Conservation (phyloP, 2,797 vertebrate genomes). For the Diplodus puntazzo region DNA sequence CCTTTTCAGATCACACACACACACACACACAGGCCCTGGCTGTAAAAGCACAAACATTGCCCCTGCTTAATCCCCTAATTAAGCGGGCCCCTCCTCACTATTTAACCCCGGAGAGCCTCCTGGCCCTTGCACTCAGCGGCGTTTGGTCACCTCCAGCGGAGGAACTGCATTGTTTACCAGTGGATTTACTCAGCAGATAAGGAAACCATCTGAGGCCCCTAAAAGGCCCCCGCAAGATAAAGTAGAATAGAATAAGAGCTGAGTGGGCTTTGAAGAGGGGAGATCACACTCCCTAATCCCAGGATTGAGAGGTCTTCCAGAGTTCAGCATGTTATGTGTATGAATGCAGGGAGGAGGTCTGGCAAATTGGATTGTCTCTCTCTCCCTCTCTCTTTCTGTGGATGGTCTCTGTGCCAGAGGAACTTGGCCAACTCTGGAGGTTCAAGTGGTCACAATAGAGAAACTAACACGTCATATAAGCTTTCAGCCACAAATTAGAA, state of each 20-base stretch:
- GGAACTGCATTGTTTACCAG: conserved; percentile 85
- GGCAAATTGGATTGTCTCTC: conserved; percentile 81
- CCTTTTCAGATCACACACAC: conserved; percentile 42
- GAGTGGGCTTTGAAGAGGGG: conserved; percentile 83
- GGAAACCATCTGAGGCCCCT: conserved; percentile 76
- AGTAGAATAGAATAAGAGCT: conserved; percentile 77
- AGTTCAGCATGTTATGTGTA: conserved; percentile 83
- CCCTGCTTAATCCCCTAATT: conserved; percentile 87
- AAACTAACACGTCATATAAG: conserved; percentile 42
- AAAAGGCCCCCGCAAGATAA: conserved; percentile 79
- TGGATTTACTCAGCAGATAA: conserved; percentile 85
- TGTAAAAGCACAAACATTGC: conserved; percentile 84
- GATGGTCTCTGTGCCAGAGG: conserved; percentile 39
- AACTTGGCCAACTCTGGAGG: conserved; percentile 39
- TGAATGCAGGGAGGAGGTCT: conserved; percentile 80
- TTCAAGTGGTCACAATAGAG: conserved; percentile 37
- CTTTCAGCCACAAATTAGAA: conserved; percentile 3
- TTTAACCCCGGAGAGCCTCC: conserved; percentile 78
- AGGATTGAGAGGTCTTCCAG: conserved; percentile 82
- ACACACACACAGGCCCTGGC: conserved; percentile 65
- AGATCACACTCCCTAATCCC: conserved; percentile 87
- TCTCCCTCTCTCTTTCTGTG: conserved; percentile 1
- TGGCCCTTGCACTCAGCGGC: conserved; percentile 76
- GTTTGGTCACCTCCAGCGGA: conserved; percentile 85
- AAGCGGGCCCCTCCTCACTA: conserved; percentile 82